phyloP scores from a whole-genome alignment of 2,888 invertebrate species.

The Phalera bucephala region DNA sequence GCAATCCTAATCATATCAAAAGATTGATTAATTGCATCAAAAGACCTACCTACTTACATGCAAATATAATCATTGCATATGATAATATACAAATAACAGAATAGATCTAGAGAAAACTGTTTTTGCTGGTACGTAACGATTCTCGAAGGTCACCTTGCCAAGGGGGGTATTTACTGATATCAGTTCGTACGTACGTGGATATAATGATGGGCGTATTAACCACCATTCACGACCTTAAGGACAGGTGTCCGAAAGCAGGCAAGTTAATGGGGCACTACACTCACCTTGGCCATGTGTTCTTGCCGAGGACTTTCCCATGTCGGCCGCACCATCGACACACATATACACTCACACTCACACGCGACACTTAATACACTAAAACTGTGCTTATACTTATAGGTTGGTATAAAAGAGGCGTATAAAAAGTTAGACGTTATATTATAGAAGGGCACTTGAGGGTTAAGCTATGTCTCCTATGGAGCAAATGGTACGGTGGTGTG shows the following conservation, averaged over 20 bases:
- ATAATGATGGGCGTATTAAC: conserved; percentile 11
- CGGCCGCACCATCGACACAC: conserved; percentile 81
- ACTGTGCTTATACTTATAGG: conserved; percentile 74
- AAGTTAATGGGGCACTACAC: conserved; percentile 42
- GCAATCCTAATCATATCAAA: no score
- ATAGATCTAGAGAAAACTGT: background rate
- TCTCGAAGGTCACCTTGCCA: background rate
- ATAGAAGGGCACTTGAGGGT: conserved; percentile 78
- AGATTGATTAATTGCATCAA: no score
- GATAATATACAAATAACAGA: no score
- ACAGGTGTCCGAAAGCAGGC: conserved; percentile 49
- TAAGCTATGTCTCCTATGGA: conserved; percentile 73
- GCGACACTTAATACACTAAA: conserved; percentile 67
- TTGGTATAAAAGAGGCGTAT: conserved; percentile 79
- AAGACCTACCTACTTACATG: no score
- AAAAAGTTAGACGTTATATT: conserved; percentile 79
- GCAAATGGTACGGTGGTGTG: conserved; percentile 71
- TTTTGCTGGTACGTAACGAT: background rate
- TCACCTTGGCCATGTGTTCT: conserved; percentile 84
- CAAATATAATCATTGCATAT: no score
- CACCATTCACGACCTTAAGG: conserved; percentile 43
- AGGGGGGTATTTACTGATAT: background rate
- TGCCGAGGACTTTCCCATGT: conserved; percentile 84
- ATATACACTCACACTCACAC: conserved; percentile 69
- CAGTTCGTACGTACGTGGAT: background rate